These are phyloP conservation scores for Eulemur mongoz DNA, from an alignment of 2,797 vertebrate species.

Conservation along the genomic window DNA sequence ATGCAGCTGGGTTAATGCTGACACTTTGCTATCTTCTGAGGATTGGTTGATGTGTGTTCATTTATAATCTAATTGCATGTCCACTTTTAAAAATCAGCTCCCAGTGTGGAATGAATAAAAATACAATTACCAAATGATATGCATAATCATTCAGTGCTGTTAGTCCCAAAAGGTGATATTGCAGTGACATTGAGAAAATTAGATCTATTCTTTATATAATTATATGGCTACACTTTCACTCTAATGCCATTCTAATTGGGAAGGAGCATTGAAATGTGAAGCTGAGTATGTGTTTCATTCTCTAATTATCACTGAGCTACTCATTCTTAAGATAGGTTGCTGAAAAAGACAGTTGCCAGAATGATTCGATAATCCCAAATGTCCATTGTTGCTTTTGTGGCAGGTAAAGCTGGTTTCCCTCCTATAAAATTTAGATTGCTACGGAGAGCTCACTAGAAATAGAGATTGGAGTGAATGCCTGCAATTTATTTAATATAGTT, in stretches of 20 bases:
- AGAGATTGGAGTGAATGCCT: neutral
- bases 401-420: conserved; percentile 57
- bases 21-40: conserved; percentile 82
- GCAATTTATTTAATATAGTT: conserved; percentile 10
- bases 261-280: conserved; percentile 88
- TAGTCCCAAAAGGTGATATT: conserved; percentile 88
- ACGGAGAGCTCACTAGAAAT: conserved; percentile 15
- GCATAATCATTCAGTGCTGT: conserved; percentile 87
- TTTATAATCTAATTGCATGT: conserved; percentile 89
- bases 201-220: conserved; percentile 90
- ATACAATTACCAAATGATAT: conserved; percentile 89
- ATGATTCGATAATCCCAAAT: conserved; percentile 76
- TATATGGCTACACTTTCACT: conserved; percentile 86
- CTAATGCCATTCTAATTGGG: conserved; percentile 89
- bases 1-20: conserved; percentile 66
- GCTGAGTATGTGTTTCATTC: conserved; percentile 81
- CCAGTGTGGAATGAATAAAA: conserved; percentile 84
- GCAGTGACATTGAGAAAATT: conserved; percentile 90
- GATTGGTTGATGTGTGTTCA: conserved; percentile 79
- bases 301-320: conserved; percentile 86
- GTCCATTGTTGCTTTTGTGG: conserved; percentile 49
- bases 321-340: conserved; percentile 85
- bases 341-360: conserved; percentile 82
- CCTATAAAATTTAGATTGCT: conserved; percentile 55
- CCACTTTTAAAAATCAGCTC: conserved; percentile 83